Percentiles rank a stretch among this genome's conserved stretches.
phyloP scores from a whole-genome alignment of 2,888 invertebrate genomes.

The Conomelus anceps region DNA sequence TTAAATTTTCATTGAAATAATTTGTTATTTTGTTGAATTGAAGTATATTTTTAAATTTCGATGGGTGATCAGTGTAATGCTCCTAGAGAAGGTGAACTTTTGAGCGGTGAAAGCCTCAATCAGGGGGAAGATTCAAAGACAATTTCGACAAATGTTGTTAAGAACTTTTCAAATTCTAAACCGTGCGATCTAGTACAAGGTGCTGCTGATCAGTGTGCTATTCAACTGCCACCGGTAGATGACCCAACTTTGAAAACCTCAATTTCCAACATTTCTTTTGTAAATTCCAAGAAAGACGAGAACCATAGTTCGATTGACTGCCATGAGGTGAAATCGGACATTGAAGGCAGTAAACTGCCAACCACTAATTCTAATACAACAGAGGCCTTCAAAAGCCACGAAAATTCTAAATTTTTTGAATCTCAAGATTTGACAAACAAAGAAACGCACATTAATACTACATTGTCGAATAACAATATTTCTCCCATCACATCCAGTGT shows the following conservation, averaged over 20 bases:
- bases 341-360: neutral
- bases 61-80: neutral
- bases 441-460: no score
- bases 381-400: slow-evolving; percentile 7
- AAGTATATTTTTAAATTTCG: neutral
- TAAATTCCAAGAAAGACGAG: no score
- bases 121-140: neutral
- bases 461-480: no score
- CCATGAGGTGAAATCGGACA: neutral
- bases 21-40: neutral
- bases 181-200: neutral
- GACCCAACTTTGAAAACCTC: neutral
- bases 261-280: neutral
- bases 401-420: slow-evolving; percentile 9
- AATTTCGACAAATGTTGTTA: neutral
- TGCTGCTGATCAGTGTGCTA: neutral
- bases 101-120: neutral
- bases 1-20: neutral
- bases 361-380: neutral
- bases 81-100: no score
- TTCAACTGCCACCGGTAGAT: no score
- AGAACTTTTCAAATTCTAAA: neutral
- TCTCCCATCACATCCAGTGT: no score
- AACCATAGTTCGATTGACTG: neutral
- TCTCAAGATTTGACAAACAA: neutral